Conservation (phyloP, 2,888 invertebrate genomes). For the Pedicia rivosa region DNA sequence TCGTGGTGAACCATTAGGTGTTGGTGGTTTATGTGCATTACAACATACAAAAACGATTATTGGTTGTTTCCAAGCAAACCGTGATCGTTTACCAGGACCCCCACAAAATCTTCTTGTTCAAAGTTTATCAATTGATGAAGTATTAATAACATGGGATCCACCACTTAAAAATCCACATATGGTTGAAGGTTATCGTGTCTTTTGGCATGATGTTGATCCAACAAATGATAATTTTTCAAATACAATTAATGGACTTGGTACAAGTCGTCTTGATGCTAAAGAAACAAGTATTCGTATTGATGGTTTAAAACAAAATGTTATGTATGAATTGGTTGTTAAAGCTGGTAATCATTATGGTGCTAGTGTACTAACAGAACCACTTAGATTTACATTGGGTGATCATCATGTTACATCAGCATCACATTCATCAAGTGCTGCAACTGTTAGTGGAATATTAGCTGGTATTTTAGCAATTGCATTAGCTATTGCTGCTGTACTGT, state of each 20-base stretch:
- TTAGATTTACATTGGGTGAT: conserved; percentile 58
- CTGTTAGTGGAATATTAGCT: conserved; percentile 29
- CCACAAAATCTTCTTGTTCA: conserved; percentile 47
- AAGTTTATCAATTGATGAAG: conserved; percentile 39
- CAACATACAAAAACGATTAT: conserved; percentile 60
- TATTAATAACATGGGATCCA: conserved; percentile 56
- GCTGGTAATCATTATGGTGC: conserved; percentile 66
- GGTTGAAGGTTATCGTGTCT: conserved; percentile 68
- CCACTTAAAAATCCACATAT: conserved; percentile 68
- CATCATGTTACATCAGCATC: conserved; percentile 56
- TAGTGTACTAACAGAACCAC: conserved; percentile 54
- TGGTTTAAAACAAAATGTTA: conserved; percentile 53
- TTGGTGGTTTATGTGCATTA: conserved; percentile 49
- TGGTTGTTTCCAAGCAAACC: conserved; percentile 65
- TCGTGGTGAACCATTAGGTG: conserved; percentile 52
- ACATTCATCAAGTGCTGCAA: conserved; percentile 27
- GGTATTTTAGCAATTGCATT: conserved; percentile 27
- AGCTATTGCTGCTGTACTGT: conserved; percentile 27
- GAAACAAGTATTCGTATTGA: conserved; percentile 51
- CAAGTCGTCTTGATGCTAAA: conserved; percentile 54
- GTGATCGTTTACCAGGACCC: conserved; percentile 64
- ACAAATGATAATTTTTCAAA: conserved; percentile 8
- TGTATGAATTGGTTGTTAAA: conserved; percentile 68
- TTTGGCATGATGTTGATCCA: conserved; percentile 53
- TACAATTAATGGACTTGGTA: conserved; percentile 31